Base-by-base conservation (phyloP, 2,888 invertebrate species). In the Amphimallon solstitiale region DNA sequence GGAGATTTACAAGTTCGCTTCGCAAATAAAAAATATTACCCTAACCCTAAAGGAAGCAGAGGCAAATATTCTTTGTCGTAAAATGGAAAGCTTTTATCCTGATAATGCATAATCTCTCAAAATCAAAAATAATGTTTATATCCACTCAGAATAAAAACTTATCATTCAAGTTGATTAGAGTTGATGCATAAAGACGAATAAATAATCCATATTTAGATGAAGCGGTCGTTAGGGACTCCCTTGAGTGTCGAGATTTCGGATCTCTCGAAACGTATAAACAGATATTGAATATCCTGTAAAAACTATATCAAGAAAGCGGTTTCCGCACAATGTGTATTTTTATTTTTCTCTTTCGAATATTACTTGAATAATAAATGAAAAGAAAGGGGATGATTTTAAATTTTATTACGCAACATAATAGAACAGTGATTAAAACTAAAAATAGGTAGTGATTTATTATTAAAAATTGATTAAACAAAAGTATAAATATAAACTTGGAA, bases 131-230 rank as follows among this genome's bases (percentile, higher is more conserved):
- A 78, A 80, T 78, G 79, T 76, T 76, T 76, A 73, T 75, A 79
- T 77, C 77, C 78, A 76, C 76, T 76, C 73, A 66, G 69, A 74
- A 76, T 76, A 76, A 77, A 76, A 75, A 77, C 77, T 78, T 79
- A 79, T 79, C 80, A 78, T 78, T 79, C 78, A 78, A 76, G 73
- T 75, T 81, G 78, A 81, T 81, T 78, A 80, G 74, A 78, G 76
- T 75, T 80, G 80, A 80, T 79, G 79, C 75, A 74, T 73, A 76
- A 77, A 77, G 76, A 77, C 77, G 77, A 79, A 80, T 80, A 80
- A 80, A 80, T 79, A 80, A 80, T 79, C 78, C 77, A 75, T 76
- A 79, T 80, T 80, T 77, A 78, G 80, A 79, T 79, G 80, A 79
- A 79, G 75, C 78, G 79, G 77, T 79, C 79, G 78, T 79, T 79